Evolutionary conservation across 1,140 invertebrate species (phyloP), one percentile per base, ranked within the genome.

Genomic region (Neodiprion fabricii): DNA sequence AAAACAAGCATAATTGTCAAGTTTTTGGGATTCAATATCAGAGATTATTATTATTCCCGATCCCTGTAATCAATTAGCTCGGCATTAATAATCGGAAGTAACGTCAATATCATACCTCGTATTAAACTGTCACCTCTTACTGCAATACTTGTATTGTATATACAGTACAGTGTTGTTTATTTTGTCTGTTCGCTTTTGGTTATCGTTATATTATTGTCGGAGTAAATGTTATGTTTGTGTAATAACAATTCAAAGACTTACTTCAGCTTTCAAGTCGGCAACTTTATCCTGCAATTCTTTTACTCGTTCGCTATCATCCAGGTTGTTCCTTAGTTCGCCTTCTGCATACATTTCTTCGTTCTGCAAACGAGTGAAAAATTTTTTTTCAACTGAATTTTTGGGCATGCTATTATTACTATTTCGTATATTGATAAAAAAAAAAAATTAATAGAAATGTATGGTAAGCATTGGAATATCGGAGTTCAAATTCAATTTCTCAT

Each of bases 261-360:
- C 96, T 93, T 98, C 96, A 61, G 96, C 95, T 89, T 97, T 96
- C 14, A 97, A 89, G 88, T 98, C 96, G 48, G 93, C 95, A 74
- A 98, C 93, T 87, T 95, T 95, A 88, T 97, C 96, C 86, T 97
- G 95, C 65, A 98, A 89, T 81, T 97, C 96, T 70, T 95, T 91
- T 17, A 96, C 94, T 82, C 93, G 91, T 74, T 96, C 95, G 74
- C 94, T 95, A 80, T 96, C 95, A 75, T 95, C 94, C 75, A 94
- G 88, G 83, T 94, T 95, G 74, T 92, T 93, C 76, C 95, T 90
- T 50, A 98, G 89, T 86, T 97, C 95, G 40, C 95, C 95, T 86
- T 97, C 95, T 7, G 96, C 94, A 7, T 96, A 90, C 91, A 97
- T 94, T 88, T 98, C 96, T 87, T 97, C 95, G 86, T 96, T 97